Base-by-base conservation (phyloP, 2,113 vertebrate species). In the Shinisaurus crocodilurus region DNA sequence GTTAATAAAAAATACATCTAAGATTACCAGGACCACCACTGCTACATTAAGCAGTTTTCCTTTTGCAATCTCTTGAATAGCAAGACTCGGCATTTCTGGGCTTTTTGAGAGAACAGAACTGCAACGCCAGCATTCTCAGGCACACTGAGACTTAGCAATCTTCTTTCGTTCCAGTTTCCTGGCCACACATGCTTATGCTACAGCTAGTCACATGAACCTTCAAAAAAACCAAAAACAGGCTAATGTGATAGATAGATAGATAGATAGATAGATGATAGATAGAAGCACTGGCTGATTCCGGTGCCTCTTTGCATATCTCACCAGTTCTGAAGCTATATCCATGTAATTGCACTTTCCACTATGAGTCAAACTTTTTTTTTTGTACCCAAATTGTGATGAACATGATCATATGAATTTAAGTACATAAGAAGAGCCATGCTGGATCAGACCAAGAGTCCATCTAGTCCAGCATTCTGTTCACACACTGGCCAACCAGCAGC, bases 41-140 rank as follows among this genome's bases (percentile, higher is more conserved):
- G 93, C 87, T 89, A 82, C 83, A 70, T 92, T 94, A 93, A 95
- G 65, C 40, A 94, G 88, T 95, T 93, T 96, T 96, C 81, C 91
- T 90, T 95, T 93, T 88, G 93, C 70, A 96, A 43, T 34, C 85
- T 91, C 93, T 93, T 79, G 25, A 92, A 93, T 2, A 93, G 67
- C 84, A 89, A 91, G 82, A 85, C 69, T 91, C 3, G 0, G 88
- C 90, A 60, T 65, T 96, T 92, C 85, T 94, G 80, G 54, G 85
- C n/a, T 90, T 85, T 90, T 29, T 81, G 85, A 91, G 83, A 91
- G 88, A 87, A 91, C 50, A 92, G 94, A 95, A 89, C 0, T 70
- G 85, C 74, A 63, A n/a, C 40, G 37, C 81, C 63, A 82, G 82
- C 27, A 80, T 32, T 77, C 77, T 91, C 69, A 10, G 12, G 91